Evolutionary conservation across 2,113 vertebrate species (phyloP), one percentile per base, ranked within the genome.

Genomic region (Taxidea taxus): DNA sequence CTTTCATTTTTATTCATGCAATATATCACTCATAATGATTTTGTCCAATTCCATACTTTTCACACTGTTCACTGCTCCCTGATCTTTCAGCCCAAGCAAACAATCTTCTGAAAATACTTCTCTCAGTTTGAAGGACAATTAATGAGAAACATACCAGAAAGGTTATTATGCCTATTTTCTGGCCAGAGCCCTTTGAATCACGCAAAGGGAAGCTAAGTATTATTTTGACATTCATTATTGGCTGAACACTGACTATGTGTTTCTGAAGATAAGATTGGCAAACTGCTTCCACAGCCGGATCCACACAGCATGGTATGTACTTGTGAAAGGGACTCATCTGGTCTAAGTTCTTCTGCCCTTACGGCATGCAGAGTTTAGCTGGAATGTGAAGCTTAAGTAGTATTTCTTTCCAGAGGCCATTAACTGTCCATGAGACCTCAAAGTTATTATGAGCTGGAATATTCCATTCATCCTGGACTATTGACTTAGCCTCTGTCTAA

Each of bases 201-300:
- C 88, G 85, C 97, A 94, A 97, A 96, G 85, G 72, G 82, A 94
- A 93, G 78, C 85, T 97, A 97, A 97, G 89, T 87, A 94, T 94
- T 97, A 97, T 97, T 98, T 97, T 97, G 97, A 97, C 97, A 97
- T 97, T 98, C 97, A 96, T 97, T 98, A 98, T 94, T 97, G 95
- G 96, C 95, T 72, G 95, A 98, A 96, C 95, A 95, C 85, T 4
- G 91, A 97, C 96, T 97, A 95, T 96, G 94, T 97, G 96, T 97
- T 98, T 93, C 97, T 97, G 97, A 96, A 96, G 97, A 97, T 96
- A 97, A 97, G 96, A 93, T 16, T 96, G 95, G 97, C 97, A 97
- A 89, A 98, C 97, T 93, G 97, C 83, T 97, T 96, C 97, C 97
- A 87, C 97, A 98, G 98, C 39, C 91, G 12, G 98, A 97, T 88